Evolutionary conservation across 2,888 invertebrate genomes (phyloP), one percentile per base, ranked within the genome.

Genomic region (Cerastis leucographa): DNA sequence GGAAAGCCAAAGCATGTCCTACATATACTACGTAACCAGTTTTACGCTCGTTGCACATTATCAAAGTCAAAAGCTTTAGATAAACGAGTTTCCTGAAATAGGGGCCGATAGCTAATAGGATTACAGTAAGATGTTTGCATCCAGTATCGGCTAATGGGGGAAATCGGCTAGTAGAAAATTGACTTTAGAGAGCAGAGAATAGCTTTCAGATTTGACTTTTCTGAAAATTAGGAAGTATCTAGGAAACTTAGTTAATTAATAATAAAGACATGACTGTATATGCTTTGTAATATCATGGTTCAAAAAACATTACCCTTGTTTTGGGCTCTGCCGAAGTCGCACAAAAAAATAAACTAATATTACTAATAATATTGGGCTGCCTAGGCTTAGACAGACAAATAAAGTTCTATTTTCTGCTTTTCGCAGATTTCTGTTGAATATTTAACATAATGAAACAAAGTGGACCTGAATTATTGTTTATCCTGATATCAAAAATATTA

Each of bases 61-160:
- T 71, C 79, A 62, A 70, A 73, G 73, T 76, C 72, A 74, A 65
- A 82, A 59, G 65, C 79, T 84, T 83, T 44, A 17, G 68, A 66
- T 61, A 75, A 79, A 75, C 71, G 46, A 19, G 35, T 54, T 49
- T 35, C 7, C 40, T 68, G 61, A 46, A 40, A 46, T 9, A 25
- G 40, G 25, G 42, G 56, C 29, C 42, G 65, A 4, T 46, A 35
- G 72, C 14, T 25, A 73, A 8, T 29, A 40, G 54, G 78, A 62
- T 80, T 74, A 69, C 4, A 66, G 59, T 40, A 29, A 46, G 68
- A 59, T 81, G 65, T 74, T 49, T 65, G 56, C 14, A 1, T n/a
- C 49, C 49, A 59, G n/a, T 59, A 29, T 59, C 22, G 35, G 25
- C 49, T 59, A 78, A 49, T 66, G 14, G 14, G 40, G 17, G 2